phyloP scores from a whole-genome alignment of 2,113 vertebrate genomes.

The Rhombomys opimus region DNA sequence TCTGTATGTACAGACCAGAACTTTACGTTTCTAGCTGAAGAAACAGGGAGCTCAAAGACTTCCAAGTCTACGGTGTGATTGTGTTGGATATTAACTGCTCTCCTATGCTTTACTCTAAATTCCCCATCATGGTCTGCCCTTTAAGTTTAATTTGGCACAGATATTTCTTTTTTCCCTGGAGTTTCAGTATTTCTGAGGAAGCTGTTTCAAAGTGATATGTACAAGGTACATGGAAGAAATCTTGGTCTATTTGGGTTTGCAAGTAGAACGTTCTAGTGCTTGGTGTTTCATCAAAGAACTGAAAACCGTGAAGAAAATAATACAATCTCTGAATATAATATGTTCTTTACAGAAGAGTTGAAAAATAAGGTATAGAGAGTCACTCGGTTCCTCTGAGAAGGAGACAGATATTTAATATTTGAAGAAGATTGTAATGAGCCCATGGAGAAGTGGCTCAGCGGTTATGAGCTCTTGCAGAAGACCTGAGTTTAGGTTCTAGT shows the following conservation, averaged over 20 bases:
- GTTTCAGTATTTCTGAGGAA: neutral
- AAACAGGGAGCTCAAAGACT: neutral
- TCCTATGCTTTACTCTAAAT: neutral
- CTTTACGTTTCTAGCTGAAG: neutral
- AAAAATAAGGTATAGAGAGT: neutral
- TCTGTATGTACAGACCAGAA: neutral
- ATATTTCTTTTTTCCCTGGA: neutral
- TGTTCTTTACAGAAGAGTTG: neutral
- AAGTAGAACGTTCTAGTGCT: neutral
- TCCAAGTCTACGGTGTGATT: neutral
- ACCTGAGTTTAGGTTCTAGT: neutral
- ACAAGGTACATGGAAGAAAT: neutral
- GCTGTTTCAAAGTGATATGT: neutral
- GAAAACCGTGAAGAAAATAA: neutral
- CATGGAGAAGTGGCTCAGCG: too few species aligned
- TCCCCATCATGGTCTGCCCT: neutral
- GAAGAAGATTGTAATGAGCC: neutral
- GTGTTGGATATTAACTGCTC: neutral
- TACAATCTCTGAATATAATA: neutral
- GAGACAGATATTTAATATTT: neutral
- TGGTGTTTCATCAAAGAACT: neutral
- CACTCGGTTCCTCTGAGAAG: neutral
- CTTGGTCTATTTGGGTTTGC: neutral
- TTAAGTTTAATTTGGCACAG: neutral
- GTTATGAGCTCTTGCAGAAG: neutral